Evolutionary conservation across 2,888 invertebrate genomes (phyloP).

Genomic region (Diploptera punctata): DNA sequence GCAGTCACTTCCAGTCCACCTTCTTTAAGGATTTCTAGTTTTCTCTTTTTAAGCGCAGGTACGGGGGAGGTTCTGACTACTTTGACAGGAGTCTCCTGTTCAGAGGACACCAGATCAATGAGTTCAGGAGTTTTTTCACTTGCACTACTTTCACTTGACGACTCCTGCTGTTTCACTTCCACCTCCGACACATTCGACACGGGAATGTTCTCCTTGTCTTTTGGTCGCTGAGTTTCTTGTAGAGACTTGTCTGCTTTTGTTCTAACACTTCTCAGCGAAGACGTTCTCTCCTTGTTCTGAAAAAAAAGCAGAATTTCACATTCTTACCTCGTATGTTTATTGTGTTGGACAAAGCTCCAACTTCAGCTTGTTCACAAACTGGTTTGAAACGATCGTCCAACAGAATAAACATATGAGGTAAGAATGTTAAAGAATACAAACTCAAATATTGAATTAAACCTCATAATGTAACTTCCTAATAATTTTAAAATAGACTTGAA

Average conservation of each 20-base stretch:
- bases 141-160: neutral
- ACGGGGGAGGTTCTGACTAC: slow-evolving; percentile 30
- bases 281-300: slow-evolving; percentile 46
- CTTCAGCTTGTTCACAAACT: no score
- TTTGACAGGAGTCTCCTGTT: slow-evolving; percentile 34
- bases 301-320: no score
- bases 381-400: no score
- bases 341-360: no score
- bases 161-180: neutral
- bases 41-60: slow-evolving; percentile 65
- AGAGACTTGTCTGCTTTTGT: slow-evolving; percentile 64
- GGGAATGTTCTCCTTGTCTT: slow-evolving; percentile 65
- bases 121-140: slow-evolving; percentile 52
- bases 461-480: no score
- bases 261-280: slow-evolving; percentile 67
- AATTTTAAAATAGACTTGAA: no score
- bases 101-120: slow-evolving; percentile 48
- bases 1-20: slow-evolving; percentile 79
- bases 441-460: no score
- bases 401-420: no score
- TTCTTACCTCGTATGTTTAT: no score
- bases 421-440: no score
- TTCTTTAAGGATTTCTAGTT: slow-evolving; percentile 76
- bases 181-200: slow-evolving; percentile 46
- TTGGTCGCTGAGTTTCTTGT: slow-evolving; percentile 52